phyloP scores from a whole-genome alignment of 2,888 invertebrate species.

The Monopis laevigella region DNA sequence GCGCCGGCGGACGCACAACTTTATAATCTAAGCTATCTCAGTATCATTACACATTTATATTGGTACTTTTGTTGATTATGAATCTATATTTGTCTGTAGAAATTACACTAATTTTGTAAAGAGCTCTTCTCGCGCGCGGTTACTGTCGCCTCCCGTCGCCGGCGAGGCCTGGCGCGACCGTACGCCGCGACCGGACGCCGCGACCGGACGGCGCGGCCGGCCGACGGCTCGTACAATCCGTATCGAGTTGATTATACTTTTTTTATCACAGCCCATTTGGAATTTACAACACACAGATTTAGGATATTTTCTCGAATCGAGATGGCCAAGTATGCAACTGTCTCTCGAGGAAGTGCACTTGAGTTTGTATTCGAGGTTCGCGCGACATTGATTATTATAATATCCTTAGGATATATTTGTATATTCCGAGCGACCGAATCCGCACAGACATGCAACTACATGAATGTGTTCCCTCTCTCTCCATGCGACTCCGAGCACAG shows the following conservation, averaged over 20 bases:
- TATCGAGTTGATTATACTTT: slow-evolving; percentile 67
- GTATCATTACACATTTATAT: slow-evolving; percentile 61
- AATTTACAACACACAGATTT: slow-evolving; percentile 71
- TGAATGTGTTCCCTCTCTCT: too few species aligned
- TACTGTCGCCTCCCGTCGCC: slow-evolving; percentile 55
- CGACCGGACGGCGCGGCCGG: slow-evolving; percentile 4
- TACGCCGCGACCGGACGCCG: slow-evolving; percentile 28
- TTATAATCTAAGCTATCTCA: slow-evolving; percentile 54
- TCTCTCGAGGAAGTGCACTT: slow-evolving; percentile 62
- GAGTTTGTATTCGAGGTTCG: too few species aligned
- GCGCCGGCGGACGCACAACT: slow-evolving; percentile 15
- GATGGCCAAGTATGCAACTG: slow-evolving; percentile 50
- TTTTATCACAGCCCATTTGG: slow-evolving; percentile 85
- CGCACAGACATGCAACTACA: too few species aligned
- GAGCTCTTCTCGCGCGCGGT: slow-evolving; percentile 33
- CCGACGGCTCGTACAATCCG: slow-evolving; percentile 73
- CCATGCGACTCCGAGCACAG: too few species aligned
- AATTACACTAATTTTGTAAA: slow-evolving; percentile 64
- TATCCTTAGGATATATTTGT: too few species aligned
- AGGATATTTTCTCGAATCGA: slow-evolving; percentile 55
- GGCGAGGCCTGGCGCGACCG: slow-evolving; percentile 30
- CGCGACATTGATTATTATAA: too few species aligned
- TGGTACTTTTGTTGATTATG: slow-evolving; percentile 79
- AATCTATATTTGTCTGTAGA: slow-evolving; percentile 68
- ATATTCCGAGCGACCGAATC: too few species aligned